phyloP scores from a whole-genome alignment of 2,888 invertebrate genomes.

The Hypercompe scribonia region DNA sequence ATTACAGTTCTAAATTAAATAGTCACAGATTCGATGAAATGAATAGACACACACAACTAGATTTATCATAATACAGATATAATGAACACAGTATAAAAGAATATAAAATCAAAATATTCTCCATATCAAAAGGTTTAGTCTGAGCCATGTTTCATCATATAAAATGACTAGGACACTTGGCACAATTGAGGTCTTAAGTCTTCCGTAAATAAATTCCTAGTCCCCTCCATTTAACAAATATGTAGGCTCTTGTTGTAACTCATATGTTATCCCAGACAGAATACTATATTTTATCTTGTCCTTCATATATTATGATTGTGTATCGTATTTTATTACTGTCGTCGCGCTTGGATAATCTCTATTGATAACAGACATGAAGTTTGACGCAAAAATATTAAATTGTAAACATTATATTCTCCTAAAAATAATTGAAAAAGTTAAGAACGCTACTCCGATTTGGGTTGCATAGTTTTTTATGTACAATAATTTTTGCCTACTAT shows the following conservation, averaged over 20 bases:
- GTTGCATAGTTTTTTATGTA: not conserved
- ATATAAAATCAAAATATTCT: not conserved
- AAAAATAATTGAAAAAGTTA: not conserved
- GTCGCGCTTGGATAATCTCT: not conserved
- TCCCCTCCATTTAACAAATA: slow-evolving; percentile 22
- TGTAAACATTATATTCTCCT: not conserved
- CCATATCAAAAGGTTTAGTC: too few species aligned
- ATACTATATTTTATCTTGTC: slow-evolving; percentile 16
- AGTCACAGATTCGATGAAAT: too few species aligned
- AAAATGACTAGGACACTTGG: slow-evolving; percentile 12
- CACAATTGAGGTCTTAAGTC: slow-evolving; percentile 20
- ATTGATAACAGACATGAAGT: not conserved
- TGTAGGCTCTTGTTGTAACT: slow-evolving; percentile 17
- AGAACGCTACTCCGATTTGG: not conserved
- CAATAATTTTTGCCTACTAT: not conserved
- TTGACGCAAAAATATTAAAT: slow-evolving; percentile 3
- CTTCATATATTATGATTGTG: slow-evolving; percentile 16
- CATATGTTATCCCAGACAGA: slow-evolving; percentile 11
- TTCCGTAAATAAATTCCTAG: slow-evolving; percentile 17
- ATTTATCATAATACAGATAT: too few species aligned
- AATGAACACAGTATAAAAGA: not conserved
- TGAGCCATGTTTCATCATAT: not conserved
- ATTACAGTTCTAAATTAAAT: too few species aligned
- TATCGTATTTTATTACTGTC: slow-evolving; percentile 15
- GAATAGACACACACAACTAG: too few species aligned